These are phyloP conservation scores for Conus betulinus DNA, from an alignment of 1,140 invertebrate genomes.

Conservation along the genomic window DNA sequence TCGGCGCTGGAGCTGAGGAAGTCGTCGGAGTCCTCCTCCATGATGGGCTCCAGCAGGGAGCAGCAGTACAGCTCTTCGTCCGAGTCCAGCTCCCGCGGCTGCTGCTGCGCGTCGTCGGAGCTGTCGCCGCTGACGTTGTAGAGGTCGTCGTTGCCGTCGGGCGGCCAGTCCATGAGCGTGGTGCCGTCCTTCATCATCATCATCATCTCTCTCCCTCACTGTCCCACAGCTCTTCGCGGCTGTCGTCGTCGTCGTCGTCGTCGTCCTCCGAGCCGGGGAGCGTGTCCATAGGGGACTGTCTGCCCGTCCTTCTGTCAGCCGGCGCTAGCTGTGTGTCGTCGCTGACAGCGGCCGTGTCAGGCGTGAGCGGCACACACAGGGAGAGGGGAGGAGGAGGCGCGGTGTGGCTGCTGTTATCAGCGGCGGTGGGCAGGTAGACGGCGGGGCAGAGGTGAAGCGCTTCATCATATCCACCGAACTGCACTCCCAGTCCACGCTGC, in stretches of 20 bases:
- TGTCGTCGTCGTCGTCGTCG: not conserved
- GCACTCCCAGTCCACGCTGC: slow-evolving; percentile 18
- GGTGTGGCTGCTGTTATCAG: not conserved
- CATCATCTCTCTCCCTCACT: not conserved
- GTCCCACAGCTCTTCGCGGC: not conserved
- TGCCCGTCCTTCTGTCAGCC: not conserved
- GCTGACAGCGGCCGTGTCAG: not conserved
- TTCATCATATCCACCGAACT: slow-evolving; percentile 4
- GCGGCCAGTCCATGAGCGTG: slow-evolving; percentile 33
- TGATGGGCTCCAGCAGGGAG: slow-evolving; percentile 63
- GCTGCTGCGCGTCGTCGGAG: slow-evolving; percentile 6
- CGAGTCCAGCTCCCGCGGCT: slow-evolving; percentile 50
- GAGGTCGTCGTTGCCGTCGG: slow-evolving; percentile 32
- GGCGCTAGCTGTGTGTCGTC: not conserved
- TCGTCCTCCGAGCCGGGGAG: not conserved
- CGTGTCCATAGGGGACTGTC: not conserved
- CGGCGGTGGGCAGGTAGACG: not conserved
- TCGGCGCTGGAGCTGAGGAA: slow-evolving; percentile 40
- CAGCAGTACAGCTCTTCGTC: slow-evolving; percentile 56
- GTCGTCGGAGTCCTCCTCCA: slow-evolving; percentile 68
- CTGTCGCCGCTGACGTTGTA: slow-evolving; percentile 38
- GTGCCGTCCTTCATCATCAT: not conserved
- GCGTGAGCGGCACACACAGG: not conserved
- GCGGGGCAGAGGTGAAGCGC: slow-evolving; percentile 10
- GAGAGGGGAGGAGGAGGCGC: not conserved